Conservation (phyloP, 1,140 invertebrate genomes). For the Acyrthosiphon pisum region DNA sequence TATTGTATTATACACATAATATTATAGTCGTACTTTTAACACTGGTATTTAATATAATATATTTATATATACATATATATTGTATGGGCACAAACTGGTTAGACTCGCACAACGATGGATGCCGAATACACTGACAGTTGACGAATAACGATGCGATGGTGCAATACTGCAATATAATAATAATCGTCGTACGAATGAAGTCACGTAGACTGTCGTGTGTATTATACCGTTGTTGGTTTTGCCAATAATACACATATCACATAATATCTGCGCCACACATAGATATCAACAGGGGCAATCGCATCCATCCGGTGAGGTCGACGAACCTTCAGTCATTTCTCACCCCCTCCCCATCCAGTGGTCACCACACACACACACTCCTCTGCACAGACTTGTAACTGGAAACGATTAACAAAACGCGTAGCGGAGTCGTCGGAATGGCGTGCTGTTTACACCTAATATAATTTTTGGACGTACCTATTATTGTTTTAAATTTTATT, state of each 20-base stretch:
- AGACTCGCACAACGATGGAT: neutral
- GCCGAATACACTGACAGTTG: neutral
- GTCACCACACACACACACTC: neutral
- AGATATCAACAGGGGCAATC: constrained; percentile 2
- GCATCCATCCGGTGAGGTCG: neutral
- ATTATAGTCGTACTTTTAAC: no score
- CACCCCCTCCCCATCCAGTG: neutral
- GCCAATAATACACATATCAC: neutral
- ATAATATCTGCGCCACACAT: neutral
- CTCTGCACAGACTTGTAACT: neutral
- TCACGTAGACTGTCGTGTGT: no score
- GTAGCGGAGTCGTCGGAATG: neutral
- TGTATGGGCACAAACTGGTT: neutral
- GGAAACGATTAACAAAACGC: neutral
- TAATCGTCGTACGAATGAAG: neutral
- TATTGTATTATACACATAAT: no score
- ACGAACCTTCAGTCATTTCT: neutral
- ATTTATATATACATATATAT: no score
- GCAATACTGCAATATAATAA: neutral
- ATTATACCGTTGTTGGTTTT: neutral
- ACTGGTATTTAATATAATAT: no score
- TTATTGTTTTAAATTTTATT: no score
- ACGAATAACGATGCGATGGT: neutral
- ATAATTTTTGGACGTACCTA: neutral
- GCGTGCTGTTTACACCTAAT: neutral